Conservation (phyloP, 2,797 vertebrate species). For the Esox masquinongy region DNA sequence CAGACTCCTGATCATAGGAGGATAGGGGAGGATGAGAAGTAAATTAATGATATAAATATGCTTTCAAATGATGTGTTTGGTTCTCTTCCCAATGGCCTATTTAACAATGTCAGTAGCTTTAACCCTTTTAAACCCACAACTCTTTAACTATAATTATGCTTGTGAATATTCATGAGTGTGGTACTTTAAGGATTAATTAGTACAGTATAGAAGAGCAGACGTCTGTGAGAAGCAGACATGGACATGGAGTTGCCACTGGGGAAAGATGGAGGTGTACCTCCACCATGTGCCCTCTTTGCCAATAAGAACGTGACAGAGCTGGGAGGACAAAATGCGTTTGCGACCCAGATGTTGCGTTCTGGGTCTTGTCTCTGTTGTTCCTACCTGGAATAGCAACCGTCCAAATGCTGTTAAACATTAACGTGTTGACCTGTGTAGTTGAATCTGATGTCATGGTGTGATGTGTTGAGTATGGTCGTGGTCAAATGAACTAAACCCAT, state of each 20-base stretch:
- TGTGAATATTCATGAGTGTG: slow-evolving; percentile 36
- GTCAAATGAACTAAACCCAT: not conserved
- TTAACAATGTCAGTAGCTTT: slow-evolving; percentile 3
- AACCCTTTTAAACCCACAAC: not conserved
- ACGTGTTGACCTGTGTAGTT: not conserved
- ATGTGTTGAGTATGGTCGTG: too few species aligned
- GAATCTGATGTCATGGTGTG: not conserved
- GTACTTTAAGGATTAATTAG: slow-evolving; percentile 3
- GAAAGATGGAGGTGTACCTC: not conserved
- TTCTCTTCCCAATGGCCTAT: not conserved
- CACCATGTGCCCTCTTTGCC: not conserved
- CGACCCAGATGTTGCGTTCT: not conserved
- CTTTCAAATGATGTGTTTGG: not conserved
- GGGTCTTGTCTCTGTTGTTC: not conserved
- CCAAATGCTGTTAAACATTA: not conserved
- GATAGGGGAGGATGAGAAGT: not conserved
- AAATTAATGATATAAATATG: not conserved
- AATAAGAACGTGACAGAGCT: not conserved
- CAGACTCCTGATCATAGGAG: not conserved
- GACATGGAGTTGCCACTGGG: not conserved
- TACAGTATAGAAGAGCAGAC: not conserved
- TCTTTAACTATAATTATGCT: slow-evolving; percentile 28
- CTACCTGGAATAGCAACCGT: not conserved
- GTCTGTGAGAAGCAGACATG: not conserved
- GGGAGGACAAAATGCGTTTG: not conserved